A percentile compares a stretch with the other conserved stretches of the same genome.
Conservation (phyloP, 2,797 vertebrate species). For the Argyrosomus regius region DNA sequence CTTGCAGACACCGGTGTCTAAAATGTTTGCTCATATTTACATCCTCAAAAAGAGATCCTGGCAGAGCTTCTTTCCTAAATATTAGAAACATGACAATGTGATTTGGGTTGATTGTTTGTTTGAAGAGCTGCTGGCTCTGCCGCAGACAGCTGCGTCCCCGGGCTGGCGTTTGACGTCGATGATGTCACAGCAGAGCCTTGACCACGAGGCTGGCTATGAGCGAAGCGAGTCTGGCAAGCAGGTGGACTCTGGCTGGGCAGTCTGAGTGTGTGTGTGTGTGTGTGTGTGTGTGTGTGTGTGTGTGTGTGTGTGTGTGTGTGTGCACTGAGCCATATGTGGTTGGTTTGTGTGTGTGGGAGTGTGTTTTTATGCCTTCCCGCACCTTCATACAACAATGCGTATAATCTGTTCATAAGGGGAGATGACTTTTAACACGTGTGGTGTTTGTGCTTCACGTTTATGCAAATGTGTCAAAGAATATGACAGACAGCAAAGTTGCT, state of each 20-base stretch:
- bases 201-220: slow-evolving; percentile 25
- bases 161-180: slow-evolving; percentile 35
- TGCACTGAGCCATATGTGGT: slow-evolving; percentile 37
- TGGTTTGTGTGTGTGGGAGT: slow-evolving; percentile 3
- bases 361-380: background rate
- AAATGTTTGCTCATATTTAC: background rate
- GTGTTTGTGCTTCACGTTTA: background rate
- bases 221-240: slow-evolving; percentile 48
- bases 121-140: slow-evolving; percentile 20
- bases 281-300: slow-evolving; percentile 13
- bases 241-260: slow-evolving; percentile 33
- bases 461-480: slow-evolving; percentile 25
- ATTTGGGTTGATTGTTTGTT: slow-evolving; percentile 9
- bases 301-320: slow-evolving; percentile 21
- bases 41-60: background rate
- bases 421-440: background rate
- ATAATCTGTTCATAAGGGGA: background rate
- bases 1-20: slow-evolving; percentile 4
- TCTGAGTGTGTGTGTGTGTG: slow-evolving; percentile 13
- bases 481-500: slow-evolving; percentile 23
- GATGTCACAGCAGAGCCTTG: slow-evolving; percentile 51
- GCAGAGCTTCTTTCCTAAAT: slow-evolving; percentile 8
- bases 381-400: background rate
- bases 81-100: background rate
- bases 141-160: slow-evolving; percentile 28